Evolutionary conservation across 2,113 vertebrate genomes (phyloP).

Genomic region (Seriola aureovittata): DNA sequence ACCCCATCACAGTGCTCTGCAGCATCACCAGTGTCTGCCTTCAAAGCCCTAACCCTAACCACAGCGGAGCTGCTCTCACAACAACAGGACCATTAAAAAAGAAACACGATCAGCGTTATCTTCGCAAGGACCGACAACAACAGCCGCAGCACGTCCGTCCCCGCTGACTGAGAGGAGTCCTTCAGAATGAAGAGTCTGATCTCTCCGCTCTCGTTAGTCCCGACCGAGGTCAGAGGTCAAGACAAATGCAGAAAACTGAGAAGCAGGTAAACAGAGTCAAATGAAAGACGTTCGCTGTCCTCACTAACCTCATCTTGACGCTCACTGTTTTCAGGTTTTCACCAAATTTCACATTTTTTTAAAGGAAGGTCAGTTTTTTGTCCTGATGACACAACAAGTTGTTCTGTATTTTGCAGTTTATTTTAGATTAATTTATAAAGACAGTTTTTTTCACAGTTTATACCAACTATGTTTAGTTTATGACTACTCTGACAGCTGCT

Average conservation of each 20-base stretch:
- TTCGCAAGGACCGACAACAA: slow-evolving; percentile 11
- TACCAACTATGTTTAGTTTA: no score
- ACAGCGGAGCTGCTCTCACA: slow-evolving; percentile 22
- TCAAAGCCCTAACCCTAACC: slow-evolving; percentile 16
- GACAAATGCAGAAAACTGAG: neutral
- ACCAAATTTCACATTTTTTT: no score
- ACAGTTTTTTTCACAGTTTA: no score
- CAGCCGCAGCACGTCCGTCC: slow-evolving; percentile 24
- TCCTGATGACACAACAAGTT: no score
- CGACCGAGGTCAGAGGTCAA: slow-evolving; percentile 19
- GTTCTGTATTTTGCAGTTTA: no score
- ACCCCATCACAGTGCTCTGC: neutral
- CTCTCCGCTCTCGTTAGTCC: slow-evolving; percentile 15
- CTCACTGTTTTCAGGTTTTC: no score
- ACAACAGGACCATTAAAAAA: slow-evolving; percentile 43
- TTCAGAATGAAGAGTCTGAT: slow-evolving; percentile 32
- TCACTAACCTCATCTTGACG: no score
- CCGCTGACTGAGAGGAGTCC: slow-evolving; percentile 37
- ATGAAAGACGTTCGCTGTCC: neutral
- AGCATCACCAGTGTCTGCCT: neutral
- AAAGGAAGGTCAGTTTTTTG: no score
- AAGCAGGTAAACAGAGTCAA: neutral
- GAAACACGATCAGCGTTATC: slow-evolving; percentile 32
- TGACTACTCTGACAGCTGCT: no score
- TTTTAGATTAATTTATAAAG: no score